Conservation (phyloP, 2,113 vertebrate genomes). For the Hippocampus abdominalis region DNA sequence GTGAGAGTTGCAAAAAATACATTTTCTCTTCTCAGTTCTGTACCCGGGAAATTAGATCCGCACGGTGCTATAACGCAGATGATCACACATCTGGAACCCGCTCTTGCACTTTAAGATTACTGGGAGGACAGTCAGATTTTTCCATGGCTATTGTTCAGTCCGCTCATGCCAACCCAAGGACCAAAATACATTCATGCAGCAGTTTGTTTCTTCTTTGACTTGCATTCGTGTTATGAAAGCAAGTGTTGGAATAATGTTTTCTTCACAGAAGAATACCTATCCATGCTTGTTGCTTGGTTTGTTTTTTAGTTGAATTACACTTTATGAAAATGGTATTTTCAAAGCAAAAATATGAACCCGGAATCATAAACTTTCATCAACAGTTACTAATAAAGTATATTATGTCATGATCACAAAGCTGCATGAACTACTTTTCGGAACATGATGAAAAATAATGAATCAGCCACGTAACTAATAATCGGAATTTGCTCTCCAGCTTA, state of each 20-base stretch:
- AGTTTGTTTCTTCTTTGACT: neutral
- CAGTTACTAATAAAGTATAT: neutral
- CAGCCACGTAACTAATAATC: neutral
- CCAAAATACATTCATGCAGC: constrained; percentile 19
- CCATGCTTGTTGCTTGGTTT: neutral
- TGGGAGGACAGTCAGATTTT: constrained; percentile 6
- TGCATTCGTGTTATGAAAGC: constrained; percentile 19
- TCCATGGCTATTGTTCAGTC: neutral
- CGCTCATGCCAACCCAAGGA: constrained; percentile 23
- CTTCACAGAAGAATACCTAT: neutral
- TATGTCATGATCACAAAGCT: neutral
- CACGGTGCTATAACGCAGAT: neutral
- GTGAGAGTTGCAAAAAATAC: constrained; percentile 20
- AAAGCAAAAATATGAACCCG: neutral
- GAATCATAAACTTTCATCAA: neutral
- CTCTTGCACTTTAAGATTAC: neutral
- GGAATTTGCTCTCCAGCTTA: neutral
- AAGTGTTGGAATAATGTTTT: constrained; percentile 2
- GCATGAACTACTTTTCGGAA: neutral
- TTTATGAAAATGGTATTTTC: neutral
- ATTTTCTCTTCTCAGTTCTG: neutral
- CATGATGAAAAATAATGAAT: neutral
- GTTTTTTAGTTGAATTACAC: neutral
- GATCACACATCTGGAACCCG: constrained; percentile 7
- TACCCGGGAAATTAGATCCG: constrained; percentile 20